A percentile compares a stretch with the other conserved stretches of the same genome.
Conservation (phyloP, 2,113 vertebrate genomes). For the Tachycineta bicolor region DNA sequence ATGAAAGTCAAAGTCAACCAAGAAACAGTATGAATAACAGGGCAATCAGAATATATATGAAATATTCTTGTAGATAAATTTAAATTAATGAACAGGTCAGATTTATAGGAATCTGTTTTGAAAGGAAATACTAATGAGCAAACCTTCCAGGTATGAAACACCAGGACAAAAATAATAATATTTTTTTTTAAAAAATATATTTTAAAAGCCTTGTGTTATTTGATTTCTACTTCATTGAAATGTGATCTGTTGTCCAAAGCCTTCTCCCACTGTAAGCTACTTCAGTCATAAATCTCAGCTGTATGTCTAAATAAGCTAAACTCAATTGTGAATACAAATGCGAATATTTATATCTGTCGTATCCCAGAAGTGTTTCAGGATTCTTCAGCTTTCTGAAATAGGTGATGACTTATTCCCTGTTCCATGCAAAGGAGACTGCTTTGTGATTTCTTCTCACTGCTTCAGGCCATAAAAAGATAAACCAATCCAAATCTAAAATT, state of each 20-base stretch:
- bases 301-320: not conserved
- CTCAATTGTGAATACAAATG: not conserved
- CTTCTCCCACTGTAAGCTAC: not conserved
- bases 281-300: not conserved
- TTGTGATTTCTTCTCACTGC: not conserved
- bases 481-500: not conserved
- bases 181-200: not conserved
- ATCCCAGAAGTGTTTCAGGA: not conserved
- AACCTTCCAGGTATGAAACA: not conserved
- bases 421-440: not conserved
- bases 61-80: too few species aligned
- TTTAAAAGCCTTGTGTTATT: not conserved
- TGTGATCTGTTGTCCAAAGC: not conserved
- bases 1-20: not conserved
- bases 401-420: not conserved
- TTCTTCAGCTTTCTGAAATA: not conserved
- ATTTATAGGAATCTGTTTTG: not conserved
- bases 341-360: not conserved
- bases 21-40: not conserved
- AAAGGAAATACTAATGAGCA: not conserved
- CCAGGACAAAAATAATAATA: not conserved
- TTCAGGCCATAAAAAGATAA: not conserved
- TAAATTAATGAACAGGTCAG: too few species aligned
- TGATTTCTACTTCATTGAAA: not conserved
- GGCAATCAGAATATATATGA: too few species aligned